Percentiles rank a stretch among this genome's conserved stretches.
phyloP scores from a whole-genome alignment of 2,888 invertebrate species.

The Habroteleia sp. region DNA sequence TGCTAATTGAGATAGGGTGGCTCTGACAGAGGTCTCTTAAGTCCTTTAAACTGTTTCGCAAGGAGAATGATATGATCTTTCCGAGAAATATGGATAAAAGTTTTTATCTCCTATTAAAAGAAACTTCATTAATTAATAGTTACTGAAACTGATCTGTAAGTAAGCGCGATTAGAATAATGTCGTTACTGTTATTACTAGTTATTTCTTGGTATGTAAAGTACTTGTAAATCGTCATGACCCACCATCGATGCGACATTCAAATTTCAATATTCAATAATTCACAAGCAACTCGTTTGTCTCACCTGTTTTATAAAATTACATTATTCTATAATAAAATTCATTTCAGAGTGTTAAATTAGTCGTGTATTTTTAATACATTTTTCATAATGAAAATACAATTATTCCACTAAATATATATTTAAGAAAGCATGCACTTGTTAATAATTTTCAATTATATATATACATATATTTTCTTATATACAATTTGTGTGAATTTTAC shows the following conservation, averaged over 20 bases:
- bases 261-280: constrained; percentile 42
- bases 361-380: too few relatives aligned
- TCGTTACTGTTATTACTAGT: constrained; percentile 13
- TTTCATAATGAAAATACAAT: too few relatives aligned
- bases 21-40: constrained; percentile 38
- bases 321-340: too few relatives aligned
- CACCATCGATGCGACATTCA: too few relatives aligned
- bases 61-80: constrained; percentile 51
- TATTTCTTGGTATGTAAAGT: constrained; percentile 6
- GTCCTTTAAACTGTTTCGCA: constrained; percentile 58
- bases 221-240: constrained; percentile 4
- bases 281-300: too few relatives aligned
- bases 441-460: too few relatives aligned
- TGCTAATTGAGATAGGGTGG: constrained; percentile 72
- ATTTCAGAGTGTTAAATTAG: too few relatives aligned
- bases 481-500: too few relatives aligned
- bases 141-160: constrained; percentile 21
- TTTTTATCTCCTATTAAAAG: constrained; percentile 37
- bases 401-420: too few relatives aligned
- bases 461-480: too few relatives aligned
- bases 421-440: too few relatives aligned
- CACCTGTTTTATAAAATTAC: too few relatives aligned
- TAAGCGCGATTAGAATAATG: constrained; percentile 14
- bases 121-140: constrained; percentile 57
- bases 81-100: constrained; percentile 45